Conservation (phyloP, 2,113 vertebrate genomes). For the Azemiops feae region DNA sequence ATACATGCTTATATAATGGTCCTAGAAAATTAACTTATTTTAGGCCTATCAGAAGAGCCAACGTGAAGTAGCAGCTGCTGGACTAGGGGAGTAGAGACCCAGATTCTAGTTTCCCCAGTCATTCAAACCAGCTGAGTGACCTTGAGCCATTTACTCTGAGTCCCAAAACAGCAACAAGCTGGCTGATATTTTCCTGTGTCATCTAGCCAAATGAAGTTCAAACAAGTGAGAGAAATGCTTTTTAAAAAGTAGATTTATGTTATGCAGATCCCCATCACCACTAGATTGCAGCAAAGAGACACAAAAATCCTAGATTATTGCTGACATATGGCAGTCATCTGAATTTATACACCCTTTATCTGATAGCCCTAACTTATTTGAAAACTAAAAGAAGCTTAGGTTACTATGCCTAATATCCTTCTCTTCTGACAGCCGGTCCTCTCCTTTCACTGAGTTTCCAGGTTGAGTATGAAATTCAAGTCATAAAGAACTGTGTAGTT, state of each 20-base stretch:
- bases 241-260: background rate
- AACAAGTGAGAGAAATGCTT: background rate
- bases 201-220: background rate
- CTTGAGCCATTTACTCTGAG: background rate
- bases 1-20: background rate
- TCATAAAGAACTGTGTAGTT: background rate
- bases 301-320: background rate
- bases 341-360: background rate
- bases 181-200: background rate
- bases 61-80: background rate
- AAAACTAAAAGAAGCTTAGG: background rate
- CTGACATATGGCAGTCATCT: background rate
- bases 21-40: background rate
- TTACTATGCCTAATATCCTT: background rate
- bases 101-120: background rate
- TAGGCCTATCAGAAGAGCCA: background rate
- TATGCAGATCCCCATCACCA: background rate
- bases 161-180: background rate
- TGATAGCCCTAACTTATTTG: background rate
- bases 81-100: background rate
- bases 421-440: background rate
- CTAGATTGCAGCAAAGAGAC: background rate
- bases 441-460: background rate
- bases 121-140: background rate
- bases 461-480: background rate